A percentile compares a stretch with the other conserved stretches of the same genome.
These are phyloP conservation scores for Hyposoter didymator DNA, from an alignment of 2,888 invertebrate genomes.

Conservation along the genomic window DNA sequence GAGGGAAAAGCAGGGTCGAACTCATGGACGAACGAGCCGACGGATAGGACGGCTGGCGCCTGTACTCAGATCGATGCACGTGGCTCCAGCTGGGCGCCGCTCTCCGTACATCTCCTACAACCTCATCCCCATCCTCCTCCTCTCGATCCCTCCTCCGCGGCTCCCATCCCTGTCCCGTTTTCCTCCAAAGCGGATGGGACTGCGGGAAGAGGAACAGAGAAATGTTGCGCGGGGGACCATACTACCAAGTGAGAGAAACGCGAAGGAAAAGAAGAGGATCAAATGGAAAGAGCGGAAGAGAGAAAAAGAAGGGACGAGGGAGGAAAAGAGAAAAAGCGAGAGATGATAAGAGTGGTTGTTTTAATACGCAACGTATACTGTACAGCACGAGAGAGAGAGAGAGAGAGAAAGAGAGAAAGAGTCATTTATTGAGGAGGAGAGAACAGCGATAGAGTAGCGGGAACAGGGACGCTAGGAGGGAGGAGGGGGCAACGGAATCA, in stretches of 20 bases:
- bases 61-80: conserved; percentile 84
- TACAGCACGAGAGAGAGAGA: conserved; percentile 45
- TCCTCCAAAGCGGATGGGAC: conserved; percentile 50
- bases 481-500: conserved; percentile 10
- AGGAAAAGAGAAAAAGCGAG: conserved; percentile 4
- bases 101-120: conserved; percentile 82
- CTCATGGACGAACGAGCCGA: conserved; percentile 84
- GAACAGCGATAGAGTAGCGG: conserved; percentile 25
- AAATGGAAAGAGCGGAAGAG: conserved; percentile 39
- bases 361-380: conserved; percentile 58
- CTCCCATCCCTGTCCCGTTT: conserved; percentile 49
- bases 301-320: conserved; percentile 5
- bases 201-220: conserved; percentile 40
- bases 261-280: conserved; percentile 44
- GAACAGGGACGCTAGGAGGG: conserved; percentile 3
- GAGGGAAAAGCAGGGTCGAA: conserved; percentile 80
- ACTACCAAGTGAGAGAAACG: conserved; percentile 40
- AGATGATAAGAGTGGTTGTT: conserved; percentile 60
- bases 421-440: conserved; percentile 52
- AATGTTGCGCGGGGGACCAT: conserved; percentile 9
- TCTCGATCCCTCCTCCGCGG: conserved; percentile 59
- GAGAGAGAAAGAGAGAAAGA: conserved; percentile 33
- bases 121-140: conserved; percentile 66
- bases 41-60: conserved; percentile 84
- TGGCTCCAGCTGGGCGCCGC: conserved; percentile 84